phyloP scores from a whole-genome alignment of 2,113 vertebrate species.

The Lethenteron reissneri region DNA sequence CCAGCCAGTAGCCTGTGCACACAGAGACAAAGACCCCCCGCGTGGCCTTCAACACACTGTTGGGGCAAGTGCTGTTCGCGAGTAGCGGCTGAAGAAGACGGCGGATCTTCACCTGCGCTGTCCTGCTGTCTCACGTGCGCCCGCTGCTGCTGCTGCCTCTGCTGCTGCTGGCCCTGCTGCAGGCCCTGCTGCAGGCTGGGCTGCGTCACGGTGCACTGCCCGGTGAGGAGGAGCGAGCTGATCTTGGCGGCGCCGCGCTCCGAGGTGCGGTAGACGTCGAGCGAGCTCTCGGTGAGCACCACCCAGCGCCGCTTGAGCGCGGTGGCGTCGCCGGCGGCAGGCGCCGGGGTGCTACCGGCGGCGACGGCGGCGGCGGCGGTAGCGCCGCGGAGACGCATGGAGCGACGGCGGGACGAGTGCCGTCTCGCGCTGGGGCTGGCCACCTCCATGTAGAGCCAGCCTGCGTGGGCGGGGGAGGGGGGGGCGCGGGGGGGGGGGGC shows the following conservation, averaged over 20 bases:
- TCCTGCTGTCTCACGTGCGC: too few species aligned
- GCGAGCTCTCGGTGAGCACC: neutral
- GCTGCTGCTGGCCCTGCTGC: too few species aligned
- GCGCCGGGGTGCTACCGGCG: too few species aligned
- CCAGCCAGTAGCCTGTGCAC: constrained; percentile 57
- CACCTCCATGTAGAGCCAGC: constrained; percentile 73
- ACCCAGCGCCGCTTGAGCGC: neutral
- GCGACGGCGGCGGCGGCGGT: too few species aligned
- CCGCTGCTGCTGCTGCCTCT: too few species aligned
- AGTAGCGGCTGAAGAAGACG: too few species aligned
- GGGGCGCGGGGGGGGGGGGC: too few species aligned
- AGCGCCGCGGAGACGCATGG: too few species aligned
- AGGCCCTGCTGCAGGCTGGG: too few species aligned
- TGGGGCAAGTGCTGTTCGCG: neutral
- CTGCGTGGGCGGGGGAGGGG: constrained; percentile 18
- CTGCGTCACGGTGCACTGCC: neutral
- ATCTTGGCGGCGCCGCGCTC: neutral
- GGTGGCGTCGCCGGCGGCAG: too few species aligned
- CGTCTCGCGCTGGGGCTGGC: constrained; percentile 49
- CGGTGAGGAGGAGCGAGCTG: neutral
- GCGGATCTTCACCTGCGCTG: too few species aligned
- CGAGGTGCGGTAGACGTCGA: constrained; percentile 3
- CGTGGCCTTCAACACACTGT: too few species aligned
- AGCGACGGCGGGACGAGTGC: constrained; percentile 26
- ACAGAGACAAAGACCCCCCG: neutral